Base-by-base conservation (phyloP, 2,113 vertebrate species). In the Scalopus aquaticus region DNA sequence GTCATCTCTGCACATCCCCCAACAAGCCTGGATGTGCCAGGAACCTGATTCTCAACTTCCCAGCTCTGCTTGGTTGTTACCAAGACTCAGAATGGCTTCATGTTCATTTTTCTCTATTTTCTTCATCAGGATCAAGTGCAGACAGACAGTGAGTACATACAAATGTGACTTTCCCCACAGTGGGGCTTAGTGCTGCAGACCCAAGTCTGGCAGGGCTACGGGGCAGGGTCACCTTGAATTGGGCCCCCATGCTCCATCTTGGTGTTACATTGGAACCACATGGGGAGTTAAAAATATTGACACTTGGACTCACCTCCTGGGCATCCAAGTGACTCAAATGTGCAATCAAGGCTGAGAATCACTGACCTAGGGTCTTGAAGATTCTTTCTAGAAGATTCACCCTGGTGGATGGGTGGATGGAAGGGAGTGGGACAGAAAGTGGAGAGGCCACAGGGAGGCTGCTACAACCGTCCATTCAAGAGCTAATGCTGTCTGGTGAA, bases 121-220 rank as follows among this genome's bases (percentile, higher is more conserved):
- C 19, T 22, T 22, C 20, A 56, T 56, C 54, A 73, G 2, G 19
- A 67, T 15, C 35, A 24, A 10, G 6, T 19, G 70, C 62, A 37
- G 22, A 28, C 0, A 4, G 7, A 28, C 0, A 4, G 7, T 5
- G 10, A 17, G 15, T 3, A 0, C 15, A 39, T 60, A 28, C 16
- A 22, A 2, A 4, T 3, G 39, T 2, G 0, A 78, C 42, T 51
- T 37, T 37, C n/a, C 35, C 35, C 16, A n/a, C 4, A 3, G 26
- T 60, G 5, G 1, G 46, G 44, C 16, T 24, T 9, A 28, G 49
- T 19, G 35, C 26, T 56, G 39, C 39, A 0, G 15, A 49, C 39
- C 12, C 19, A 8, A 3, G 3, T 4, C 0, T 0, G 12, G 64
- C 28, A 28, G 69, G 56, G 69, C 9, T 19, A 8, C 4, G 16